Base-by-base conservation (phyloP, 2,113 vertebrate species). In the Microtus oregoni region DNA sequence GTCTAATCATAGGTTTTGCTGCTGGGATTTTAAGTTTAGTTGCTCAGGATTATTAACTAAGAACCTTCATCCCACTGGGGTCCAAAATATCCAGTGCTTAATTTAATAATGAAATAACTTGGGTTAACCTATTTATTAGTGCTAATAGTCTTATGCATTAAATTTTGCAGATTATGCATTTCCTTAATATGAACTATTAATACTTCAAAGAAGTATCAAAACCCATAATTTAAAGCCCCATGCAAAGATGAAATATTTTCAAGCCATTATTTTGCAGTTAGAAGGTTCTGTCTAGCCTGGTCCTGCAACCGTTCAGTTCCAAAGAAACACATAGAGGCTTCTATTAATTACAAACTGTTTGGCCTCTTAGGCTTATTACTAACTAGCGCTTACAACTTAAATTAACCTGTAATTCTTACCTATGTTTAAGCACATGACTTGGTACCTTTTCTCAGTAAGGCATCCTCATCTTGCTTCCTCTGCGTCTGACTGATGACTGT, bases 71-170 rank as follows among this genome's bases (percentile, higher is more conserved):
- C 8, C 90, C 26, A 22, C 22, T 89, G 78, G 52, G 90, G 86
- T 78, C 88, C 35, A 72, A 85, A 90, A 72, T 58, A 9, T 90
- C n/a, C n/a, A 76, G 2, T 90, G 90, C 52, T 44, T 90, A 90
- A 93, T 91, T 47, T 77, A 32, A 75, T 86, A 89, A 89, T 91
- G 14, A n/a, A 91, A 47, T 87, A 61, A 72, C 72, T 47, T 35
- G 22, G 2, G 35, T 86, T 90, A 61, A 15, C 2, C 35, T 88
- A 6, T 91, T 96, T 82, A 47, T 86, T 86, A 44, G 19, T 28
- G 3, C 20, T 50, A 78, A 88, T 94, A 52, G 32, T 75, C 76
- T 91, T 30, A 58, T 79, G 35, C 0, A 10, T 77, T 50, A 61
- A 86, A 81, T 81, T 20, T 92, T 93, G 24, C 55, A 92, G 35